Base-by-base conservation (phyloP, 2,888 invertebrate species). In the Gonocerus acuteangulatus region DNA sequence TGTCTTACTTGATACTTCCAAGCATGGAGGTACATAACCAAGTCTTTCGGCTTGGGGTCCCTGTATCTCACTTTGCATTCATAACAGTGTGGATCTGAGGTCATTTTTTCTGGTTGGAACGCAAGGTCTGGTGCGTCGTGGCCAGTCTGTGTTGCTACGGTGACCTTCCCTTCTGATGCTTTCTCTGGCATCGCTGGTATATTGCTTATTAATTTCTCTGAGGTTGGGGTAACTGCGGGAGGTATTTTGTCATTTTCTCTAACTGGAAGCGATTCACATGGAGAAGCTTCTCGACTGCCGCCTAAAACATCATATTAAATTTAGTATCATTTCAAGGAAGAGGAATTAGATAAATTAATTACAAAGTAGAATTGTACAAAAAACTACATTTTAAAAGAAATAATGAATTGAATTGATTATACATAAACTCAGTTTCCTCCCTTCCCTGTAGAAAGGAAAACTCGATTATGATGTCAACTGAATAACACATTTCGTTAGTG, bases 1-100 rank as follows among this genome's bases (percentile, higher is more conserved):
- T 9, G 13, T 49, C 73, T 73, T 73, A 88, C 88, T 82, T 85
- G 85, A 74, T 92, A 92, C 71, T 89, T 89, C 89, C 90, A 90
- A 27, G 95, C 95, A 76, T 96, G 96, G 47, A 96, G 82, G 76
- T 92, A 96, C 91, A 96, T 93, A 69, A 95, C 87, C 63, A 96
- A 82, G 75, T 95, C 93, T 68, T 88, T 83, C 0, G 92, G 90
- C 66, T 88, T 84, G 0, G 96, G 95, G 75, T 96, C 95, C 67
- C 89, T 80, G 77, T 91, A 95, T 64, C 89, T 82, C 62, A 91
- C 88, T 75, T 90, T 90, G 76, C 95, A 96, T 75, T 94, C 92
- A 74, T 89, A 88, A 77, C 95, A 96, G 73, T 92, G 86, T 39
- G 86, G 85, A 73, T 95, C 93, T 11, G 86, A 76, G 11, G 86